phyloP scores from a whole-genome alignment of 2,113 vertebrate genomes.

The Natator depressus region DNA sequence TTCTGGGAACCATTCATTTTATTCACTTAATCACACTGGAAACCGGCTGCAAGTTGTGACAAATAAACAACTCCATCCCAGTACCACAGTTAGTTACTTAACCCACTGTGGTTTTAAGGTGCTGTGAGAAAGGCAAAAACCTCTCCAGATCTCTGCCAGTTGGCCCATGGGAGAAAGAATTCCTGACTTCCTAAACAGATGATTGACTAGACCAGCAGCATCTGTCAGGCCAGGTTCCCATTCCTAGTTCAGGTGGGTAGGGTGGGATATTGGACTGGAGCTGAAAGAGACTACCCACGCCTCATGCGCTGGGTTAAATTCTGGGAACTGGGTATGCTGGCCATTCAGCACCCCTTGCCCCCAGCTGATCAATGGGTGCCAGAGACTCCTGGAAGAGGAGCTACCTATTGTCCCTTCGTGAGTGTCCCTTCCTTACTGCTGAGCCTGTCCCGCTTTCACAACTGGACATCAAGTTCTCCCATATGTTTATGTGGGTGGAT shows the following conservation, averaged over 20 bases:
- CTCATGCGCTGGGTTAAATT: too few relatives aligned
- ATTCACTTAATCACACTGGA: not conserved
- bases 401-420: not conserved
- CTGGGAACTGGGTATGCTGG: too few relatives aligned
- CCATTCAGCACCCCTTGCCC: too few relatives aligned
- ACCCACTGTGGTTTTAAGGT: not conserved
- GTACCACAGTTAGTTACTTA: not conserved
- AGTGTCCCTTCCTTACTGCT: not conserved
- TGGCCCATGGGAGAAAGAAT: not conserved
- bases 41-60: not conserved
- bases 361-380: not conserved
- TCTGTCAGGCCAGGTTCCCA: not conserved
- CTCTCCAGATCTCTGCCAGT: not conserved
- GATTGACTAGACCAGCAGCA: not conserved
- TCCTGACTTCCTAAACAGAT: not conserved
- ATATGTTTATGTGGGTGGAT: not conserved
- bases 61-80: not conserved
- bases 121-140: not conserved
- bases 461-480: not conserved
- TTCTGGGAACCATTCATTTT: not conserved
- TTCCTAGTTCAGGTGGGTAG: not conserved
- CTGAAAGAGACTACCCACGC: too few relatives aligned
- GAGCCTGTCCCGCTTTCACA: not conserved
- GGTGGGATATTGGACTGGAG: too few relatives aligned
- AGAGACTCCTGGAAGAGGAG: not conserved